These are phyloP conservation scores for Deilephila elpenor DNA, from an alignment of 2,888 invertebrate genomes.

Conservation along the genomic window DNA sequence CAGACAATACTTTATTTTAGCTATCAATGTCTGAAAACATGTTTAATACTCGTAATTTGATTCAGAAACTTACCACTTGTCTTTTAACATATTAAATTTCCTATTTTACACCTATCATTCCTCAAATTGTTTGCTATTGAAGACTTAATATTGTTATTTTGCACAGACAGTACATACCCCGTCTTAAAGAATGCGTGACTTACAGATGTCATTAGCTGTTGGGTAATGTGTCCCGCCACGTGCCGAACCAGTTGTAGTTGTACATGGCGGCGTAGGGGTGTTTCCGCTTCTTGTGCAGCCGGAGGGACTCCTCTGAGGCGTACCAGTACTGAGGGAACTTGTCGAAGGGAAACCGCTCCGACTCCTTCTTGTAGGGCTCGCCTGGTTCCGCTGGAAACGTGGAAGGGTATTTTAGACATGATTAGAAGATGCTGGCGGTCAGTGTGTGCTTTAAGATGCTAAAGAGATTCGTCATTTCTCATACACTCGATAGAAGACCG, in stretches of 20 bases:
- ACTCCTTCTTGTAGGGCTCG: conserved; percentile 69
- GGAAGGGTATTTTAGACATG: background rate
- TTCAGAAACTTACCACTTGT: no score
- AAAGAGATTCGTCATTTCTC: no score
- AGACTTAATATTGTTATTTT: no score
- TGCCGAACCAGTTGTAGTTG: conserved; percentile 68
- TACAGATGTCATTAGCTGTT: conserved; percentile 62
- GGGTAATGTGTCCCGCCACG: conserved; percentile 67
- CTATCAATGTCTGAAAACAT: no score
- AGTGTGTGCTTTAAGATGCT: no score
- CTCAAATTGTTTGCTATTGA: no score
- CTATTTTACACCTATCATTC: no score
- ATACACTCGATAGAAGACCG: no score
- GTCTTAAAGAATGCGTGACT: background rate
- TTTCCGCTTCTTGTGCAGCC: conserved; percentile 76
- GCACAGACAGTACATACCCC: no score
- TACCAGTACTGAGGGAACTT: conserved; percentile 78
- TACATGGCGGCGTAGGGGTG: conserved; percentile 76
- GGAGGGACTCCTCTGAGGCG: conserved; percentile 73
- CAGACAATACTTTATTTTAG: no score
- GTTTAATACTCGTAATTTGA: no score
- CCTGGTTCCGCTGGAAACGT: conserved; percentile 60
- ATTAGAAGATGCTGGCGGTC: background rate
- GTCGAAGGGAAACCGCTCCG: conserved; percentile 69
- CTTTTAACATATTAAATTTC: no score